Base-by-base conservation (phyloP, 1,140 invertebrate species). In the Plutomurus gul region DNA sequence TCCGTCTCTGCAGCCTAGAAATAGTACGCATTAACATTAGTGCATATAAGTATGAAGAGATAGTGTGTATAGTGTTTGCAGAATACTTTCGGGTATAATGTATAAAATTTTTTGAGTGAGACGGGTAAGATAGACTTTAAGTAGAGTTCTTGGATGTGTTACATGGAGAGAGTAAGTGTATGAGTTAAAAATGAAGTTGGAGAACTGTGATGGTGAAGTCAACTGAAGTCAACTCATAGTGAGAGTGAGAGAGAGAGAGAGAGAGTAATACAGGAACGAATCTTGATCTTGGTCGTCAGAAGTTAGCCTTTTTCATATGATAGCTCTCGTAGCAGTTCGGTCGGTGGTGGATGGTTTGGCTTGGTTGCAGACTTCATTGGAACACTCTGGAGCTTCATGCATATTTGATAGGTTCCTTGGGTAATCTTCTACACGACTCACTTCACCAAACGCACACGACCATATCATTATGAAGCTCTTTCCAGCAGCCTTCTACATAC, bases 351-450 rank as follows among this genome's bases (percentile, higher is more conserved):
- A 33, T 27, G 25, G 13, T 27, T 65, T 30, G 56, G 36, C 27
- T 65, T 47, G 73, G 73, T 46, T 77, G 75, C 76, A 22, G 43
- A 76, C 60, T 80, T 80, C 79, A 80, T 80, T 80, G 74, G 75
- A 76, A 80, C 56, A 75, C 72, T 39, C 72, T 79, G 37, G 25
- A 25, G 27, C 70, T 60, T 82, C 81, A 82, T 82, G 81, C 81
- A 82, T 82, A 82, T 82, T 82, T 82, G 81, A 82, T 82, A 80
- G 79, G 81, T 75, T 80, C 81, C 70, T 80, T 77, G 78, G 78
- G 81, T 82, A 82, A 82, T 82, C 81, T 82, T 80, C 78, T 75
- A 40, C 78, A 79, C 72, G 78, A 79, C 78, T 78, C 77, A 78
- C 77, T 74, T 73, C 70, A 51, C 77, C 75, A 76, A 37, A 76